Base-by-base conservation (phyloP, 2,888 invertebrate species). In the Acronicta aceris region DNA sequence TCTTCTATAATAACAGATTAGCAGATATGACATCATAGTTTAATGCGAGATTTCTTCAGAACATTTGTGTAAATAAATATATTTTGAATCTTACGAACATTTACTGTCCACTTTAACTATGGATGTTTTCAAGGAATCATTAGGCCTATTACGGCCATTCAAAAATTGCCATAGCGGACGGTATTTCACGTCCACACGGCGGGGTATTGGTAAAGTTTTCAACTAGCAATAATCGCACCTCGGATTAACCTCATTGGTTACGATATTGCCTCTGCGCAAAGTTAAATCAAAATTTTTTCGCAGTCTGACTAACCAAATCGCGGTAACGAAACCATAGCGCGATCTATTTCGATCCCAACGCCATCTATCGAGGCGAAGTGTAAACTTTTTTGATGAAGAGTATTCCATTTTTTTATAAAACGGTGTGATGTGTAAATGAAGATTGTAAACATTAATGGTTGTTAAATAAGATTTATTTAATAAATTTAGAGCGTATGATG, bases 221-320 rank as follows among this genome's bases (percentile, higher is more conserved):
- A 97, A 97, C 97, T 96, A 97, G 97, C 97, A 97, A 97, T 97
- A 97, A 97, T 96, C 96, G 96, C 97, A 96, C 96, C 97, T 96
- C 97, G 96, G 97, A 96, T 96, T 94, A 95, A 96, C 97, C 96
- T 97, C 97, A 97, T 97, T 95, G 97, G 97, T 97, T 97, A 97
- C 97, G 97, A 97, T 97, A 97, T 96, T 96, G 97, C 97, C 97
- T 95, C 97, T 97, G 97, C 97, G 97, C 97, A 97, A 97, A 97
- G 97, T 96, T 97, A 86, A 95, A 27, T 12, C 0, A 36, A 6
- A 17, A 36, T 4, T 27, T 41, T n/a, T 41, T 50, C 27, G 41
- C 3, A 5, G 25, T n/a, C 40, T n/a, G 15, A 12, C 41, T 16
- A 50, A 27, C n/a, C n/a, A 50, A 48, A 33, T 36, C 33, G 17